Evolutionary conservation across 2,888 invertebrate genomes (phyloP).

Genomic region (Spilosoma lubricipeda): DNA sequence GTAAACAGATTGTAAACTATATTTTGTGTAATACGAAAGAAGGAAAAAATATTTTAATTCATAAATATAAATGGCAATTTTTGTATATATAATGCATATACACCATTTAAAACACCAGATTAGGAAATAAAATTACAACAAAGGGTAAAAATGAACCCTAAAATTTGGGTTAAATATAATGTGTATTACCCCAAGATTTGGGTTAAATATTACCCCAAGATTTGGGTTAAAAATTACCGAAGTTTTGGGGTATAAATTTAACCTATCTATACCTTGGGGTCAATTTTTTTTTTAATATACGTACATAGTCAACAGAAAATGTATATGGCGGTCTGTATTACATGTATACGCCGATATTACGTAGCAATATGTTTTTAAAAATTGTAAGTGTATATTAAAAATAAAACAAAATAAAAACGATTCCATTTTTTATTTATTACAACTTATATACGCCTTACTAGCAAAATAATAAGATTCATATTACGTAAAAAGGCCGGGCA

Average conservation of each 20-base stretch:
- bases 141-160: background rate
- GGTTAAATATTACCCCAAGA: too few species aligned
- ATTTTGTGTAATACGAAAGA: background rate
- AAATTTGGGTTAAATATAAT: background rate
- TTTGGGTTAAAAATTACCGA: too few species aligned
- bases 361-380: constrained; percentile 20
- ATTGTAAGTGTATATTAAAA: constrained; percentile 16
- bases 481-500: background rate
- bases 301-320: background rate
- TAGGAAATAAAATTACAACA: background rate
- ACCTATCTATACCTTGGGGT: too few species aligned
- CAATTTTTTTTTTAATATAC: background rate
- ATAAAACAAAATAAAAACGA: constrained; percentile 29
- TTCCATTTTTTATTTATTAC: constrained; percentile 38
- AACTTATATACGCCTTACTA: constrained; percentile 27
- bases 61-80: background rate
- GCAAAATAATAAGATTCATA: background rate
- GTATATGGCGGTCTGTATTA: background rate
- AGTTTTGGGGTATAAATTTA: too few species aligned
- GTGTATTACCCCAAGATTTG: too few species aligned
- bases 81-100: background rate
- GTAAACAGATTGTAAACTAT: background rate
- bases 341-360: too few species aligned
- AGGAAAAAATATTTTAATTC: background rate
- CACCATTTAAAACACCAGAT: background rate